phyloP scores from a whole-genome alignment of 2,888 invertebrate genomes.

The Gnatocerus cornutus region DNA sequence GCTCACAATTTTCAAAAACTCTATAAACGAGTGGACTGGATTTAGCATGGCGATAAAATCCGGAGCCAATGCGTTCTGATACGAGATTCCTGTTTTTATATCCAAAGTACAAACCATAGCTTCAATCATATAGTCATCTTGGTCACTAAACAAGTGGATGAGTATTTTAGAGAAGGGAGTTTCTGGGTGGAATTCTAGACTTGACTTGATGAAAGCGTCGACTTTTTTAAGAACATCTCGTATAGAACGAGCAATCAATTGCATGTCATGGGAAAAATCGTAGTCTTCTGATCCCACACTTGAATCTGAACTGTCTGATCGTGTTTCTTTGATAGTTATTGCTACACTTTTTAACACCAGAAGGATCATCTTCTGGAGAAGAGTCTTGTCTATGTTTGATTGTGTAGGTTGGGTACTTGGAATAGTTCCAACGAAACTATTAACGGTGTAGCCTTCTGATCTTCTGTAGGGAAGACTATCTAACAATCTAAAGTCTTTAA shows the following conservation, averaged over 20 bases:
- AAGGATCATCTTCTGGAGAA: slow-evolving; percentile 90
- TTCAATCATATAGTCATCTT: slow-evolving; percentile 93
- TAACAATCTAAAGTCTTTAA: slow-evolving; percentile 87
- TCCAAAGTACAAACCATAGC: slow-evolving; percentile 94
- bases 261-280: slow-evolving; percentile 92
- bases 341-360: slow-evolving; percentile 91
- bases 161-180: slow-evolving; percentile 91
- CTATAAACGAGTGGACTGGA: slow-evolving; percentile 89
- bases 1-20: slow-evolving; percentile 88
- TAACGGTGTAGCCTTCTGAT: slow-evolving; percentile 68
- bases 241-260: slow-evolving; percentile 89
- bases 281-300: slow-evolving; percentile 89
- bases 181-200: slow-evolving; percentile 90
- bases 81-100: slow-evolving; percentile 89
- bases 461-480: slow-evolving; percentile 71
- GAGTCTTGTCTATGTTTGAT: slow-evolving; percentile 79
- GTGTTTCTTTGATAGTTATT: slow-evolving; percentile 91
- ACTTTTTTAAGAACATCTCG: slow-evolving; percentile 87
- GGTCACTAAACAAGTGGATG: slow-evolving; percentile 90
- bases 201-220: slow-evolving; percentile 86
- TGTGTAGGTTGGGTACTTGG: slow-evolving; percentile 64
- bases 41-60: slow-evolving; percentile 88
- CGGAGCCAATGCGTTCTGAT: slow-evolving; percentile 85
- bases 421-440: slow-evolving; percentile 69
- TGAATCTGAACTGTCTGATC: slow-evolving; percentile 87